A percentile compares a stretch with the other conserved stretches of the same genome.
phyloP scores from a whole-genome alignment of 2,797 vertebrate species.

The Staurois parvus region DNA sequence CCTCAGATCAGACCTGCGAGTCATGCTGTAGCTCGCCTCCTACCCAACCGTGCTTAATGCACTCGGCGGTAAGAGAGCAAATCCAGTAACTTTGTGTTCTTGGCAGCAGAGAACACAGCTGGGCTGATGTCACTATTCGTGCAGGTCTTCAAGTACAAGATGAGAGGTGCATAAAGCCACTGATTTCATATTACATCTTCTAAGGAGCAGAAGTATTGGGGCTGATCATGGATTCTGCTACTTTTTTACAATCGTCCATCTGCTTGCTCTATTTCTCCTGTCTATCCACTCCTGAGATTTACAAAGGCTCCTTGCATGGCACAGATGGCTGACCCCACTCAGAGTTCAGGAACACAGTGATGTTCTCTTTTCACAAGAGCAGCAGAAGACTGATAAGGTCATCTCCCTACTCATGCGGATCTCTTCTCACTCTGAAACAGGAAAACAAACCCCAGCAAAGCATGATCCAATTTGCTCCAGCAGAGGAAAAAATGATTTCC shows the following conservation, averaged over 20 bases:
- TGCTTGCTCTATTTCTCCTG: background rate
- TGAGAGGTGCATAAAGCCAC: constrained; percentile 13
- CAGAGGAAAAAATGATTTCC: too few relatives aligned
- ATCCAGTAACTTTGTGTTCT: constrained; percentile 56
- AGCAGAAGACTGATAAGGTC: too few relatives aligned
- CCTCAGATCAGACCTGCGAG: constrained; percentile 6
- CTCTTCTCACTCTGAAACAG: too few relatives aligned
- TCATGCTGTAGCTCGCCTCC: constrained; percentile 40
- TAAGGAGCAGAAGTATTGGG: background rate
- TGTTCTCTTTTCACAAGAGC: too few relatives aligned
- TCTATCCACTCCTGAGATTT: too few relatives aligned
- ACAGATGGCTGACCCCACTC: too few relatives aligned
- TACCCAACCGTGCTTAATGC: constrained; percentile 36
- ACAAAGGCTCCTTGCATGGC: too few relatives aligned
- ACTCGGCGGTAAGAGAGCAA: constrained; percentile 40
- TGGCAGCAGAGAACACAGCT: constrained; percentile 49
- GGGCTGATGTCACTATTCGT: constrained; percentile 54
- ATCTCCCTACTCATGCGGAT: too few relatives aligned
- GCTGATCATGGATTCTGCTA: background rate
- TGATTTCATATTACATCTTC: constrained; percentile 6
- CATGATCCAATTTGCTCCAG: too few relatives aligned
- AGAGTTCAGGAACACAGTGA: too few relatives aligned
- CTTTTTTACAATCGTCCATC: background rate
- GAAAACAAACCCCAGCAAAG: too few relatives aligned
- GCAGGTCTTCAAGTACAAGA: constrained; percentile 38